Evolutionary conservation across 2,113 vertebrate genomes (phyloP).

Genomic region (Kryptolebias marmoratus): DNA sequence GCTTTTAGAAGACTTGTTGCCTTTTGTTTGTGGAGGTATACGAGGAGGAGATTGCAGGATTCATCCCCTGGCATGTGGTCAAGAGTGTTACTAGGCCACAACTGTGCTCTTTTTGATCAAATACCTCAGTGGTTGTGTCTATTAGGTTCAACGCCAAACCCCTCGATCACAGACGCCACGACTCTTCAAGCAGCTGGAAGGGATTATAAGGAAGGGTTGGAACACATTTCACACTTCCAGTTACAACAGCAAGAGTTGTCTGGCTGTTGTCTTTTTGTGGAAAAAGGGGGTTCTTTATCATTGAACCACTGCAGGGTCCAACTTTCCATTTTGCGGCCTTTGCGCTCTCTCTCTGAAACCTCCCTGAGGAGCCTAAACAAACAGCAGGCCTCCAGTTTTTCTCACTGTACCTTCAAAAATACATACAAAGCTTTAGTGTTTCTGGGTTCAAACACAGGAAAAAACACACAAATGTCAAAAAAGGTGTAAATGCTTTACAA

Average conservation of each 20-base stretch:
- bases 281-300: slow-evolving; percentile 40
- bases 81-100: slow-evolving; percentile 27
- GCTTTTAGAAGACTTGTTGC: slow-evolving; percentile 2
- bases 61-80: slow-evolving; percentile 32
- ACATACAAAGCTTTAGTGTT: slow-evolving; percentile 30
- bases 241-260: slow-evolving; percentile 58
- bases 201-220: slow-evolving; percentile 54
- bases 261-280: slow-evolving; percentile 30
- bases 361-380: slow-evolving; percentile 43
- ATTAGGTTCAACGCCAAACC: slow-evolving; percentile 32
- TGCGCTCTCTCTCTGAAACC: slow-evolving; percentile 16
- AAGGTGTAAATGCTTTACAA: slow-evolving; percentile 71
- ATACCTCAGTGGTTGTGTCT: slow-evolving; percentile 33
- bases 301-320: slow-evolving; percentile 15
- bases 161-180: slow-evolving; percentile 44
- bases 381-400: slow-evolving; percentile 42
- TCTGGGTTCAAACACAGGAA: slow-evolving; percentile 9
- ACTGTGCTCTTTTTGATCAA: slow-evolving; percentile 37
- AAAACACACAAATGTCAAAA: slow-evolving; percentile 36
- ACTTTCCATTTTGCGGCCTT: slow-evolving; percentile 37
- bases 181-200: slow-evolving; percentile 64
- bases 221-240: slow-evolving; percentile 53
- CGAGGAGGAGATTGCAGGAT: slow-evolving; percentile 15
- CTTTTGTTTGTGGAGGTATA: slow-evolving; percentile 25
- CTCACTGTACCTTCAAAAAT: slow-evolving; percentile 17